Conservation (phyloP, 2,113 vertebrate genomes). For the Scatophagus argus region DNA sequence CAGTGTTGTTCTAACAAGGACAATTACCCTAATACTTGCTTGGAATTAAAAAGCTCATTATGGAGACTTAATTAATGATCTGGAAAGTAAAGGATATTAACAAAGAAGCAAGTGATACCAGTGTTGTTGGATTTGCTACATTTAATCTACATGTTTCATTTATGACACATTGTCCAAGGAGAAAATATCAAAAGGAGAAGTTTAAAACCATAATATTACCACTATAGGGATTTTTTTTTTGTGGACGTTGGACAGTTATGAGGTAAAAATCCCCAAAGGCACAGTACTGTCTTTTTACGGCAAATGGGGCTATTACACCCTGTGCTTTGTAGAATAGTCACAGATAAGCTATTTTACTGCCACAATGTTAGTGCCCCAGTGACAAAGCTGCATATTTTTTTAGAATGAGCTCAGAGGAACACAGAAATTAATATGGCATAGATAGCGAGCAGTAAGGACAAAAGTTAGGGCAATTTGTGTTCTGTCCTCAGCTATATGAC, state of each 20-base stretch:
- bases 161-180: constrained; percentile 26
- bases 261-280: constrained; percentile 4
- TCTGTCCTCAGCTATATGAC: constrained; percentile 22
- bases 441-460: constrained; percentile 30
- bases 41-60: constrained; percentile 70
- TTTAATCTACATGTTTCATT: constrained; percentile 50
- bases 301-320: constrained; percentile 41
- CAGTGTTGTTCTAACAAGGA: constrained; percentile 57
- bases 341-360: constrained; percentile 39
- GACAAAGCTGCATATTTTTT: constrained; percentile 45
- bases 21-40: constrained; percentile 63
- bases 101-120: constrained; percentile 43
- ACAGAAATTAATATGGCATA: constrained; percentile 22
- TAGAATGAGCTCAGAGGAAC: constrained; percentile 29
- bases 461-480: constrained; percentile 31
- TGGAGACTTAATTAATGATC: constrained; percentile 61
- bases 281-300: neutral
- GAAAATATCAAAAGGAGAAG: constrained; percentile 6
- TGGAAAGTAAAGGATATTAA: constrained; percentile 70
- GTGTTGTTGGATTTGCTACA: constrained; percentile 14
- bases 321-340: neutral
- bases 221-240: neutral
- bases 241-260: constrained; percentile 20
- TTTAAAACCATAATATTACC: constrained; percentile 6
- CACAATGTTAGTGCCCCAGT: neutral